Base-by-base conservation (phyloP, 2,113 vertebrate genomes). In the Neoarius graeffei region DNA sequence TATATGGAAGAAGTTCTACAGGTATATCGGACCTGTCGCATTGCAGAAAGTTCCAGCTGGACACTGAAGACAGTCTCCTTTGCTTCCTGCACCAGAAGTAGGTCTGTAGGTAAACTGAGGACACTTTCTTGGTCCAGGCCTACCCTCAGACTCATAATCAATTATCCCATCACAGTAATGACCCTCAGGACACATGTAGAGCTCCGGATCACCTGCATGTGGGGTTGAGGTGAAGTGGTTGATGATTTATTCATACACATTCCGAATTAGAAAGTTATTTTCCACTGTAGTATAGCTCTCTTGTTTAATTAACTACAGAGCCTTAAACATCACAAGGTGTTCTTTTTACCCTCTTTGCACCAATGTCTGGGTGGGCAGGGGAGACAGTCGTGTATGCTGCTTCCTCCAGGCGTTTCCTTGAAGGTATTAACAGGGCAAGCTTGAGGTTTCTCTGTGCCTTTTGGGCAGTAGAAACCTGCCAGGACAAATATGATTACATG, bases 381-480 rank as follows among this genome's bases (percentile, higher is more conserved):
- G 69, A 94, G 92, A 89, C 97, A 99, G 81, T 99, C 96, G 25
- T 94, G 94, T 81, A 90, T 92, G 76, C 89, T 93, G 6, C 83
- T 91, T 87, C 96, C 97, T 83, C 97, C 96, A 1, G 96, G 89
- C 0, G 87, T 83, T 42, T 77, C 89, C 35, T 95, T 92, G 35
- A 96, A 20, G 0, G 97, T 98, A 86, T 98, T 95, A 85, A 90
- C 92, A 84, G 97, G 97, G 88, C 97, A 99, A 0, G 89, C 84
- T 3, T 60, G 81, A 67, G 97, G 94, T 7, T 91, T 86, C 67
- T 94, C 94, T 54, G 96, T 93, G 1, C 97, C 97, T 74, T 96
- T 96, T 1, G 93, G 94, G 85, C 98, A 99, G 91, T 96, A 99
- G 89, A 96, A 97, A 25, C 97, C 97, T 99, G 83, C 6, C 85